Conservation (phyloP, 1,140 invertebrate genomes). For the Drosophila paulistorum region DNA sequence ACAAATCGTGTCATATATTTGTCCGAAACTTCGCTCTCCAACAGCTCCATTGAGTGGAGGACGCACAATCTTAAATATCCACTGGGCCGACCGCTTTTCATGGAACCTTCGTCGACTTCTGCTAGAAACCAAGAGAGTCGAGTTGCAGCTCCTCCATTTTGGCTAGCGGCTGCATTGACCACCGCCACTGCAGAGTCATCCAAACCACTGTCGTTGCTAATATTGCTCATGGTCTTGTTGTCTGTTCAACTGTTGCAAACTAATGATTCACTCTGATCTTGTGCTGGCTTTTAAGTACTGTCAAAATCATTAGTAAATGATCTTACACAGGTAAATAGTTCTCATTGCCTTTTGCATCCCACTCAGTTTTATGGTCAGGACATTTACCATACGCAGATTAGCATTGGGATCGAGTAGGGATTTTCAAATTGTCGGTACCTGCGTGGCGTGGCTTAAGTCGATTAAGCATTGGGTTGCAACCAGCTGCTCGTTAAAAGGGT, state of each 20-base stretch:
- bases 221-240: conserved; percentile 54
- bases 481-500: conserved; percentile 30
- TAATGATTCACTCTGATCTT: conserved; percentile 24
- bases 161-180: conserved; percentile 9
- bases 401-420: background rate
- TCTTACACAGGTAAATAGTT: conserved; percentile 22
- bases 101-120: conserved; percentile 64
- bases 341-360: background rate
- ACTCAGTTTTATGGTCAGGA: conserved; percentile 1
- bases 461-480: conserved; percentile 17
- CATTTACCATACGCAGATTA: conserved; percentile 14
- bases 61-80: conserved; percentile 48
- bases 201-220: conserved; percentile 59
- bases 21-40: conserved; percentile 61
- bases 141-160: conserved; percentile 35
- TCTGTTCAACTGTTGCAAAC: conserved; percentile 26
- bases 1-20: conserved; percentile 71
- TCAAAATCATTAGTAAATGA: background rate
- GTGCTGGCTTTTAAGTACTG: conserved; percentile 38
- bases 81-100: conserved; percentile 39
- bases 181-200: conserved; percentile 49
- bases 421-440: conserved; percentile 49
- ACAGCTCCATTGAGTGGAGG: conserved; percentile 69
- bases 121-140: conserved; percentile 76
- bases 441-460: conserved; percentile 18